Evolutionary conservation across 92 coral and sea anemone genomes (phyloP).

Genomic region (Siderastrea siderea): DNA sequence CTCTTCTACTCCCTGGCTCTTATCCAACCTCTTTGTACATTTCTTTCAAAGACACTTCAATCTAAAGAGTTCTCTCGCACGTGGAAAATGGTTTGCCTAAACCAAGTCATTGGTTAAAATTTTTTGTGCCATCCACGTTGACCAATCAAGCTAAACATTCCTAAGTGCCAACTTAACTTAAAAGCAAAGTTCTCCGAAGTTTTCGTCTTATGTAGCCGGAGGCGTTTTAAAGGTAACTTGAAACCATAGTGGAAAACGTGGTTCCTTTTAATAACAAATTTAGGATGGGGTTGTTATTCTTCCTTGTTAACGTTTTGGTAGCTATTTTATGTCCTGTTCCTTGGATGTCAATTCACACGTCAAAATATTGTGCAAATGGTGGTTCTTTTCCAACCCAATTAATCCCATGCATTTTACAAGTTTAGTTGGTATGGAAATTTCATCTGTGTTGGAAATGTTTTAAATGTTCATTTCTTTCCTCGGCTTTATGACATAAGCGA

Average conservation of each 20-base stretch:
- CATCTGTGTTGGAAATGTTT: not conserved
- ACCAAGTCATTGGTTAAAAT: constrained; percentile 8
- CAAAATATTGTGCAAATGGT: too few species aligned
- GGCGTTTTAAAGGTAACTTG: constrained; percentile 20
- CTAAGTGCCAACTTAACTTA: not conserved
- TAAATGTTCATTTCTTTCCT: not conserved
- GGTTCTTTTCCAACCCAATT: too few species aligned
- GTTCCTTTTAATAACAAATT: not conserved
- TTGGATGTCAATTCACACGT: too few species aligned
- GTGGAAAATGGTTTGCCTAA: constrained; percentile 16
- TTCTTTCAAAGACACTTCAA: constrained; percentile 22
- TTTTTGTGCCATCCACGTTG: not conserved
- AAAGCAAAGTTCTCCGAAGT: not conserved
- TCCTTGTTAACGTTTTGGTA: not conserved
- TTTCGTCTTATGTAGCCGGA: not conserved
- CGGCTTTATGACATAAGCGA: not conserved
- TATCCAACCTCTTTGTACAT: constrained; percentile 23
- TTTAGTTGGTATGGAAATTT: not conserved
- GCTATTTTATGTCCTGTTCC: too few species aligned
- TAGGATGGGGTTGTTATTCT: not conserved
- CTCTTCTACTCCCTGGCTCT: not conserved
- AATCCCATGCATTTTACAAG: too few species aligned
- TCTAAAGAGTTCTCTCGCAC: constrained; percentile 30
- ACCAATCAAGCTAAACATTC: constrained; percentile 19
- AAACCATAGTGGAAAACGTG: constrained; percentile 18